Evolutionary conservation across 1,140 invertebrate species (phyloP).

Genomic region (Bombyx mori): DNA sequence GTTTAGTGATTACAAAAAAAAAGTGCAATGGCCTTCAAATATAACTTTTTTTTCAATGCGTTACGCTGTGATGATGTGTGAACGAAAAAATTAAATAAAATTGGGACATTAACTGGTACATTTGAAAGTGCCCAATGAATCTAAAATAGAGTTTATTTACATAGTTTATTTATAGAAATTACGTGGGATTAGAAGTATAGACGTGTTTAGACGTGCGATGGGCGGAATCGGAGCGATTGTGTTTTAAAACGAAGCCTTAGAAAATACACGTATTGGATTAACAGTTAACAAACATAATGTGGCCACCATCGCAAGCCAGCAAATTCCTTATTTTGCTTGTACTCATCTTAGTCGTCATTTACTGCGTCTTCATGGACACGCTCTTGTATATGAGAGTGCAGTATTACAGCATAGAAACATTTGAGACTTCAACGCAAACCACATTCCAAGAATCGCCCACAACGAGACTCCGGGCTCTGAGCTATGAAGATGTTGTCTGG

Average conservation of each 20-base stretch:
- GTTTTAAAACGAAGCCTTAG: constrained; percentile 7
- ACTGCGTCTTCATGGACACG: constrained; percentile 57
- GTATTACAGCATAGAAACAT: constrained; percentile 46
- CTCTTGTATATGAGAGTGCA: constrained; percentile 51
- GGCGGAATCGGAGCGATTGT: no score
- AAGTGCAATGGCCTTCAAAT: no score
- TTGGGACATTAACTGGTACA: no score
- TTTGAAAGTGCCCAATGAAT: no score
- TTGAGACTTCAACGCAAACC: constrained; percentile 14
- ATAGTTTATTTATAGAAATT: no score
- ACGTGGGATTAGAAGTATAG: no score
- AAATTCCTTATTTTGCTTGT: constrained; percentile 51
- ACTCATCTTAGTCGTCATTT: constrained; percentile 32
- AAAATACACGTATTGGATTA: constrained; percentile 2
- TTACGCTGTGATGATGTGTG: no score
- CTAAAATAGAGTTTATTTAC: no score
- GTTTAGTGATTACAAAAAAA: no score
- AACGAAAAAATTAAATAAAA: no score
- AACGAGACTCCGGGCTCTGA: constrained; percentile 3
- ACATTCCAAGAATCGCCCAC: neutral
- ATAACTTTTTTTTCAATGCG: no score
- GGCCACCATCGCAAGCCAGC: constrained; percentile 61
- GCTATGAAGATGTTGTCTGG: constrained; percentile 73
- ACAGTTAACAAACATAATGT: constrained; percentile 47
- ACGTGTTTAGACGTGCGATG: no score